A percentile compares a stretch with the other conserved stretches of the same genome.
Evolutionary conservation across 2,113 vertebrate genomes (phyloP).

Genomic region (Nycticorax nycticorax): DNA sequence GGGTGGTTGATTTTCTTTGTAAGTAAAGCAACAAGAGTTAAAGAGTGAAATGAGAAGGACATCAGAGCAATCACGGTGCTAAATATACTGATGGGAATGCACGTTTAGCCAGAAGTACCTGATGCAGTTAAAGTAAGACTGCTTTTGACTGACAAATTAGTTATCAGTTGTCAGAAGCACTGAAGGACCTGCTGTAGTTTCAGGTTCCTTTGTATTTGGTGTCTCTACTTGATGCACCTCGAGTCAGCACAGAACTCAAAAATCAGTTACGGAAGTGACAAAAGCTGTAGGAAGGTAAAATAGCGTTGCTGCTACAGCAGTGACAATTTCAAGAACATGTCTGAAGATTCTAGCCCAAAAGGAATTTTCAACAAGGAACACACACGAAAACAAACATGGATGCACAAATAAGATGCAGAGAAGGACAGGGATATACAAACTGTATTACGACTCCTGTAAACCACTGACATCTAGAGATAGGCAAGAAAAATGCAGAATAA

Average conservation of each 20-base stretch:
- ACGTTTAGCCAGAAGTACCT: background rate
- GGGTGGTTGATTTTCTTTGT: background rate
- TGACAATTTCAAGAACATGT: background rate
- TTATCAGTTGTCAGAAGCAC: background rate
- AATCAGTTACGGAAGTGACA: background rate
- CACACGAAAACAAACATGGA: background rate
- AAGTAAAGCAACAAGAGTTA: background rate
- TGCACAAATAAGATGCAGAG: background rate
- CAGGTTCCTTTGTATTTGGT: background rate
- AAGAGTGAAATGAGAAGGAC: background rate
- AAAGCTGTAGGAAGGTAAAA: background rate
- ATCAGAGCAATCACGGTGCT: background rate
- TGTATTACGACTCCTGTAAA: constrained; percentile 45
- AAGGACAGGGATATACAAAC: background rate
- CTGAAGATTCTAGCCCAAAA: background rate
- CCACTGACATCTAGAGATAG: constrained; percentile 64
- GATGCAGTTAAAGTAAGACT: background rate
- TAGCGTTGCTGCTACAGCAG: background rate
- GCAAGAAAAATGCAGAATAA: constrained; percentile 57
- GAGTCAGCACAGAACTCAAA: background rate
- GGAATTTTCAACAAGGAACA: background rate
- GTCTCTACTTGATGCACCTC: background rate
- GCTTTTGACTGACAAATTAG: background rate
- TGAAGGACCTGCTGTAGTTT: background rate
- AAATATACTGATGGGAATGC: background rate